Base-by-base conservation (phyloP, 2,113 vertebrate species). In the Ploceus nigricollis region DNA sequence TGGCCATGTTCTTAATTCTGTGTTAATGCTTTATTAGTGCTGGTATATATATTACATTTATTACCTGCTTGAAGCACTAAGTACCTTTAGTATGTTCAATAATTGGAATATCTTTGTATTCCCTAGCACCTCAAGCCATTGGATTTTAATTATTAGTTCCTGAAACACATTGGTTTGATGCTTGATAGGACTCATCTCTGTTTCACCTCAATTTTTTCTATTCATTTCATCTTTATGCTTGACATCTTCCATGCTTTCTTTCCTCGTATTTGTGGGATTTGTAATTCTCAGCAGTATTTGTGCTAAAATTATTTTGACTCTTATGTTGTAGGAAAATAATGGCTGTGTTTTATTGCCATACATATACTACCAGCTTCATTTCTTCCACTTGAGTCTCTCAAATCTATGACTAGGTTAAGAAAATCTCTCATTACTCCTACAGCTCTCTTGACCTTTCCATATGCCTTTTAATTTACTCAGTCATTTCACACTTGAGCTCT, bases 401-500 rank as follows among this genome's bases (percentile, higher is more conserved):
- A 63, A 91, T 51, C 66, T 86, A 75, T 87, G 85, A 81, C 77
- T 56, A 85, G 79, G 51, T 95, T 97, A 95, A 89, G 91, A 90
- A 97, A 94, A 95, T 81, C 80, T 92, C 40, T 75, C 70, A 82
- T 90, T 96, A 94, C 61, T 96, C 42, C 73, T 85, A 58, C 33
- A 78, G 42, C 58, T 89, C 72, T 88, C 70, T 39, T 96, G 95
- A 95, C 91, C 94, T 97, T 97, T 96, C 93, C 63, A 40, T 47
- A 72, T 42, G 63, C 69, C 63, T 93, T 94, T 87, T 94, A 92
- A 95, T 94, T 96, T 95, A 77, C 57, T 85, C 90, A 91, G 81
- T 84, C 84, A 93, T 97, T 97, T 94, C 91, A 96, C 93, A 96
- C 89, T 82, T 1, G 19, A 95, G 91, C 58, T 96, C 80, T 54